These are phyloP conservation scores for Actinopyga echinites DNA, from an alignment of 53 echinoderm and acorn worm genomes.

Conservation along the genomic window DNA sequence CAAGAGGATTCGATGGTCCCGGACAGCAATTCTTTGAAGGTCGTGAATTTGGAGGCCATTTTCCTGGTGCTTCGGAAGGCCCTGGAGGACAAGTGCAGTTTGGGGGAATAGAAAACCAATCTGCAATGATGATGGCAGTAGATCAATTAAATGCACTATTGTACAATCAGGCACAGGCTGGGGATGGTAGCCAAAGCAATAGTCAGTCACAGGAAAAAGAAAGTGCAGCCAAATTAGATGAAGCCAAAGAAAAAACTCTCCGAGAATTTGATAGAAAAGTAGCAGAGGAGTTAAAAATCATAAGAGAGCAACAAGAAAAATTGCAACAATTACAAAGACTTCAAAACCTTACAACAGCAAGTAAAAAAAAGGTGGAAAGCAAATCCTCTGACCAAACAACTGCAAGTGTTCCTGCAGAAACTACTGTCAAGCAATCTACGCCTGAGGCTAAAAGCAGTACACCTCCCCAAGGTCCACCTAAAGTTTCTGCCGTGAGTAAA, in stretches of 20 bases:
- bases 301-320: slow-evolving; percentile 57
- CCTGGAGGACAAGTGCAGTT: slow-evolving; percentile 9
- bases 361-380: neutral
- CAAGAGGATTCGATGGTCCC: slow-evolving; percentile 22
- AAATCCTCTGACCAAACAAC: neutral
- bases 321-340: slow-evolving; percentile 17
- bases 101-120: neutral
- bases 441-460: too few species aligned
- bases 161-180: too few species aligned
- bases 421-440: neutral
- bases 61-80: slow-evolving; percentile 10
- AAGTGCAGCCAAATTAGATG: slow-evolving; percentile 25
- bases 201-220: too few species aligned
- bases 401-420: neutral
- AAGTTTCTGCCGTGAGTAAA: too few species aligned
- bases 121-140: too few species aligned
- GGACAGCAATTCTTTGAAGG: slow-evolving; percentile 23
- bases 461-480: too few species aligned
- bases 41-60: slow-evolving; percentile 22
- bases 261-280: slow-evolving; percentile 59
- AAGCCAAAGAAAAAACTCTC: slow-evolving; percentile 46
- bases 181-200: too few species aligned
- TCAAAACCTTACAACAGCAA: slow-evolving; percentile 3
- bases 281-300: slow-evolving; percentile 61
- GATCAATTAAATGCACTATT: too few species aligned